Percentiles rank a stretch among this genome's conserved stretches.
Evolutionary conservation across 2,888 invertebrate genomes (phyloP).

Genomic region (Eupeodes latifasciatus): DNA sequence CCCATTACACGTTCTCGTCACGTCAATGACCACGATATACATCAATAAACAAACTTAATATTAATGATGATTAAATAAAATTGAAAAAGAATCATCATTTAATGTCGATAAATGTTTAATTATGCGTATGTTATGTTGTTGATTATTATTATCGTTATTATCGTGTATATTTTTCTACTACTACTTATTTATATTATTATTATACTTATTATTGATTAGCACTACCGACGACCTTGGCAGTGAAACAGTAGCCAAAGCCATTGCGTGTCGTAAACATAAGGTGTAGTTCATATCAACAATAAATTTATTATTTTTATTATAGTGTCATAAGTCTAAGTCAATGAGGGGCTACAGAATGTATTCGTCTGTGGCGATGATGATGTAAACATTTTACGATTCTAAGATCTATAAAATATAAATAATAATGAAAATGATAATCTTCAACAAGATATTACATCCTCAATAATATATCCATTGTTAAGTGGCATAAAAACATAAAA

Average conservation of each 20-base stretch:
- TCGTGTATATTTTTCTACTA: too few species aligned
- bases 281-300: background rate
- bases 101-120: slow-evolving; percentile 19
- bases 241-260: slow-evolving; percentile 1
- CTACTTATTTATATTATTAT: too few species aligned
- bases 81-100: slow-evolving; percentile 9
- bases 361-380: too few species aligned
- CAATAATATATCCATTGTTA: background rate
- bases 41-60: background rate
- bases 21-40: too few species aligned
- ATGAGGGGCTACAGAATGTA: too few species aligned
- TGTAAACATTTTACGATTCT: background rate
- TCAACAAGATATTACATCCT: background rate
- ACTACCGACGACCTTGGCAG: slow-evolving; percentile 19
- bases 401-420: background rate
- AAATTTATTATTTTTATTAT: background rate
- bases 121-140: background rate
- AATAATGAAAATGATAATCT: background rate
- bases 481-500: background rate
- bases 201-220: slow-evolving; percentile 10
- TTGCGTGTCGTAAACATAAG: background rate
- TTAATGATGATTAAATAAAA: background rate
- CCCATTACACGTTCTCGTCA: background rate
- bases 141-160: too few species aligned
- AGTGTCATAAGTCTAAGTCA: too few species aligned